Conservation (phyloP, 2,113 vertebrate genomes). For the Hippocampus zosterae region DNA sequence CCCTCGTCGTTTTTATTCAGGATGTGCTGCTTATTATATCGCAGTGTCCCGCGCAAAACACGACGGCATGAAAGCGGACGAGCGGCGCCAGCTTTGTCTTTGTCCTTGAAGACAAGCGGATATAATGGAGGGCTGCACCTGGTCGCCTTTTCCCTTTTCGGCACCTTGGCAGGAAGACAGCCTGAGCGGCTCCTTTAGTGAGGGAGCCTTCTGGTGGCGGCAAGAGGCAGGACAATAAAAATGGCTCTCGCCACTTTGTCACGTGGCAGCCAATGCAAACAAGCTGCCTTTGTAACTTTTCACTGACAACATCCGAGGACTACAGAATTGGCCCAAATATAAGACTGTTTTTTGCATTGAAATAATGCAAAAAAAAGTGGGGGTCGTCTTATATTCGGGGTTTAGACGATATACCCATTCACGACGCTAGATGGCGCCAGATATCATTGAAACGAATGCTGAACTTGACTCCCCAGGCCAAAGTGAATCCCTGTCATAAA, state of each 20-base stretch:
- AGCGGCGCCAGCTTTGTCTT: slow-evolving; percentile 44
- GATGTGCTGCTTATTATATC: slow-evolving; percentile 11
- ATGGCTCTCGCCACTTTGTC: neutral
- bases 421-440: too few relatives aligned
- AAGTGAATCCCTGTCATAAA: too few relatives aligned
- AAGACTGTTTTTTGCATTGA: too few relatives aligned
- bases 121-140: slow-evolving; percentile 61
- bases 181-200: slow-evolving; percentile 52
- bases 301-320: too few relatives aligned
- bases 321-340: too few relatives aligned
- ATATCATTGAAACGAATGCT: too few relatives aligned
- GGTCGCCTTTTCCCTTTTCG: slow-evolving; percentile 41
- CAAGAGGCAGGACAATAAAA: slow-evolving; percentile 61
- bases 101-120: slow-evolving; percentile 62
- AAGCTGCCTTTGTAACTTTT: neutral
- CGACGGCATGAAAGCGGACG: neutral
- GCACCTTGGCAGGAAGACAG: slow-evolving; percentile 42
- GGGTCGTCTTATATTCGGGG: too few relatives aligned
- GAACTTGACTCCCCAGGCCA: too few relatives aligned
- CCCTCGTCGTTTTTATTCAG: slow-evolving; percentile 33
- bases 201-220: slow-evolving; percentile 71
- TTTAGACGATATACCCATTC: too few relatives aligned
- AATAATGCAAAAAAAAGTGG: too few relatives aligned
- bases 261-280: neutral
- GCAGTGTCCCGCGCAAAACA: neutral